Evolutionary conservation across 2,113 vertebrate genomes (phyloP).

Genomic region (Psophia crepitans): DNA sequence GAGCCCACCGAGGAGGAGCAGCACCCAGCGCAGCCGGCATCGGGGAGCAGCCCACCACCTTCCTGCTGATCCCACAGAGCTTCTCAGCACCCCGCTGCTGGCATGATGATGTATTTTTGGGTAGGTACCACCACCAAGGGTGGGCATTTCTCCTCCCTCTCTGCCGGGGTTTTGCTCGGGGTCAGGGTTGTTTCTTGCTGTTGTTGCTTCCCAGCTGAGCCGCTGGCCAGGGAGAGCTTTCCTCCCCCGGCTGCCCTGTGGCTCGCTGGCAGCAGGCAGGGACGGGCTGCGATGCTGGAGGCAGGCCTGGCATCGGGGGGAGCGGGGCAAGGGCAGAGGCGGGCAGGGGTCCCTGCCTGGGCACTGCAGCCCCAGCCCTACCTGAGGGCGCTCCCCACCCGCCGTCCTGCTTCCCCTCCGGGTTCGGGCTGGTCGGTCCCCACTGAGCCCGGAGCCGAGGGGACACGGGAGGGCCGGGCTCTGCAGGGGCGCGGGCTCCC

Average conservation of each 20-base stretch:
- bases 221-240: neutral
- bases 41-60: neutral
- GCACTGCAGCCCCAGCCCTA: too few species aligned
- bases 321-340: neutral
- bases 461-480: neutral
- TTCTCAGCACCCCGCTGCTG: neutral
- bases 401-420: neutral
- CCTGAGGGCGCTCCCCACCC: neutral
- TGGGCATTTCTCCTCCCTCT: neutral
- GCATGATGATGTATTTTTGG: slow-evolving; percentile 65
- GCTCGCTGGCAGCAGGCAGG: neutral
- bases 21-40: neutral
- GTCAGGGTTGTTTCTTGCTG: fast-evolving
- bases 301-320: neutral
- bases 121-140: slow-evolving; percentile 5
- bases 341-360: neutral
- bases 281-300: neutral
- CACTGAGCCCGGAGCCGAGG: neutral
- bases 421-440: neutral
- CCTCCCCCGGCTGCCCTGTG: neutral
- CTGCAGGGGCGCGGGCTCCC: neutral
- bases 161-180: neutral
- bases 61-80: neutral
- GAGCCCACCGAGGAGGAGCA: neutral
- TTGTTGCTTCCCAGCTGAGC: neutral